Percentiles rank a stretch among this genome's conserved stretches.
Evolutionary conservation across 1,140 invertebrate genomes (phyloP).

Genomic region (Pentalonia nigronervosa): DNA sequence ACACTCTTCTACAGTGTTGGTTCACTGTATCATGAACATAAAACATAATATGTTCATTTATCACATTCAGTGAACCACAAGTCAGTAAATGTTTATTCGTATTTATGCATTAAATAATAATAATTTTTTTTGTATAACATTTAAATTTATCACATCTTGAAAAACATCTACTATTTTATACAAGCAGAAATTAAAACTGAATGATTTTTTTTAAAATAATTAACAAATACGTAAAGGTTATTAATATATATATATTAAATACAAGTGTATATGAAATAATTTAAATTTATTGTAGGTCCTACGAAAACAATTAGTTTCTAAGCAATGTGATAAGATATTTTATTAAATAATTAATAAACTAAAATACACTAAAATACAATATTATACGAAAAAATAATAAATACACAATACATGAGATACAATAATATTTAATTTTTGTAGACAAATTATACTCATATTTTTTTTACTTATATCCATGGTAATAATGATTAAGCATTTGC

Average conservation of each 20-base stretch:
- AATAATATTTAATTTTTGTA: neutral
- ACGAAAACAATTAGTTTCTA: too few species aligned
- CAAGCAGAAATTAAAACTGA: neutral
- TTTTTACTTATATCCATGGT: neutral
- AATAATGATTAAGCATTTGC: neutral
- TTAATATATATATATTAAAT: neutral
- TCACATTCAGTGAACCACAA: conserved; percentile 2
- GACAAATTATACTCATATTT: neutral
- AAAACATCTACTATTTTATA: neutral
- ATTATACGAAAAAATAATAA: too few species aligned
- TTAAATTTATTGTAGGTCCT: neutral
- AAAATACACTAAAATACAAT: neutral
- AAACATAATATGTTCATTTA: neutral
- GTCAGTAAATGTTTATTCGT: neutral
- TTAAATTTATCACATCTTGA: neutral
- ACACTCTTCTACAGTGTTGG: neutral
- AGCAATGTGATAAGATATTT: neutral
- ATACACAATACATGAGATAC: neutral
- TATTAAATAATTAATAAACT: neutral
- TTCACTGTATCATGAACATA: neutral
- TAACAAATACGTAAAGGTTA: neutral
- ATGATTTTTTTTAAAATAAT: neutral
- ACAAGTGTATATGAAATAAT: neutral
- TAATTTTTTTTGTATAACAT: neutral
- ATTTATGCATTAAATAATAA: neutral